Evolutionary conservation across 2,888 invertebrate genomes (phyloP).

Genomic region (Bembecia ichneumoniformis): DNA sequence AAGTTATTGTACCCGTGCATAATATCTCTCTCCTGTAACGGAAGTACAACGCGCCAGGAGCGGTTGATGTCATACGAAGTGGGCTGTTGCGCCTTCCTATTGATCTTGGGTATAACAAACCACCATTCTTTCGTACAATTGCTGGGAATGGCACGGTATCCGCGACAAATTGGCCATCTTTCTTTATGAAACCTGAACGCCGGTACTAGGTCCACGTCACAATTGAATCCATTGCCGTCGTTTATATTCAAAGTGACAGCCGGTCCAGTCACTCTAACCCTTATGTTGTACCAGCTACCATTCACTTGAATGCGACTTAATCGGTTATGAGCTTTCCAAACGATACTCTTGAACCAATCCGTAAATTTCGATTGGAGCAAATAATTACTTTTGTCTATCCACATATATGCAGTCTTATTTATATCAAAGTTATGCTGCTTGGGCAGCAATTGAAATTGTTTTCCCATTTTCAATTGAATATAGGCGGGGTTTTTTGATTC

Average conservation of each 20-base stretch:
- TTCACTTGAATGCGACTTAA: conserved; percentile 34
- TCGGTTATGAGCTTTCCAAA: conserved; percentile 44
- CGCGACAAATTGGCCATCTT: conserved; percentile 44
- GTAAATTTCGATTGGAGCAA: conserved; percentile 56
- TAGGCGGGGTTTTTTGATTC: conserved; percentile 52
- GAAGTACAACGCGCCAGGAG: conserved; percentile 69
- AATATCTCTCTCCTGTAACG: conserved; percentile 62
- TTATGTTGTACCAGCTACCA: conserved; percentile 30
- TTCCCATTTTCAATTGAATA: conserved; percentile 50
- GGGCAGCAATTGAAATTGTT: conserved; percentile 34
- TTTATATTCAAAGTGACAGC: conserved; percentile 67
- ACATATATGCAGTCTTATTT: conserved; percentile 42
- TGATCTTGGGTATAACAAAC: conserved; percentile 63
- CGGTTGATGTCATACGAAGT: conserved; percentile 21
- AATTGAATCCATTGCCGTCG: conserved; percentile 26
- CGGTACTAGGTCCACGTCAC: conserved; percentile 70
- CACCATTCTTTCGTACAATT: conserved; percentile 38
- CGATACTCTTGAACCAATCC: conserved; percentile 68
- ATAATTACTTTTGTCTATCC: conserved; percentile 51
- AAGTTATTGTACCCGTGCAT: conserved; percentile 45
- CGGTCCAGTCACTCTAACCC: conserved; percentile 53
- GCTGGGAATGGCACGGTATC: conserved; percentile 25
- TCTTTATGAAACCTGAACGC: conserved; percentile 54
- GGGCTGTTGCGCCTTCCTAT: conserved; percentile 20
- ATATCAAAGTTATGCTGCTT: conserved; percentile 35